phyloP scores from a whole-genome alignment of 2,113 vertebrate genomes.

The Mobula hypostoma region DNA sequence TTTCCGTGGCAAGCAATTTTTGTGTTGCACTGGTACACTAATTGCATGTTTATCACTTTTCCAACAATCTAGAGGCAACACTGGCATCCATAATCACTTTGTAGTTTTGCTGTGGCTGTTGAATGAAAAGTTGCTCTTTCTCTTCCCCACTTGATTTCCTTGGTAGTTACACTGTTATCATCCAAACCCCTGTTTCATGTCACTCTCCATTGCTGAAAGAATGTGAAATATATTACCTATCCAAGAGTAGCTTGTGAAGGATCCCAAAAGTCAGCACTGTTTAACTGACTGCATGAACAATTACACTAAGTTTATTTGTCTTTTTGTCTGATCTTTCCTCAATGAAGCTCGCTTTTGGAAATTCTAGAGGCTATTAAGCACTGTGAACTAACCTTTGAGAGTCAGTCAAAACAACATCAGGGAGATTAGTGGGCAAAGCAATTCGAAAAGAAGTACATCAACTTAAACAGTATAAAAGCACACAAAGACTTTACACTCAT shows the following conservation, averaged over 20 bases:
- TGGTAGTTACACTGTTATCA: background rate
- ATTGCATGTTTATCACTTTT: background rate
- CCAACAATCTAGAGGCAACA: background rate
- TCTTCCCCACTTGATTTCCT: background rate
- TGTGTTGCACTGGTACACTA: background rate
- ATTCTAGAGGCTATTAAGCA: background rate
- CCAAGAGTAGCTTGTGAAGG: background rate
- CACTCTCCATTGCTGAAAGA: background rate
- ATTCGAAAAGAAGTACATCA: background rate
- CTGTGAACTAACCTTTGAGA: background rate
- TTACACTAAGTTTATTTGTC: background rate
- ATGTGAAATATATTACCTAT: background rate
- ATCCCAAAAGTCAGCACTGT: background rate
- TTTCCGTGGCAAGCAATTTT: background rate
- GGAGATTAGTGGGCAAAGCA: background rate
- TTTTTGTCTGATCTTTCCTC: background rate
- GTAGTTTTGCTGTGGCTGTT: background rate
- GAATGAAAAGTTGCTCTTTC: background rate
- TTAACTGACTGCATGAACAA: too few species aligned
- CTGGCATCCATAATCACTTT: background rate
- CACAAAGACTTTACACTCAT: background rate
- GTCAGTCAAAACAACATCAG: background rate
- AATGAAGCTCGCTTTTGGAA: background rate
- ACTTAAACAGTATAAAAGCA: background rate
- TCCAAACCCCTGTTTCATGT: background rate